Conservation (phyloP, 2,888 invertebrate genomes). For the Drosophila atripex region DNA sequence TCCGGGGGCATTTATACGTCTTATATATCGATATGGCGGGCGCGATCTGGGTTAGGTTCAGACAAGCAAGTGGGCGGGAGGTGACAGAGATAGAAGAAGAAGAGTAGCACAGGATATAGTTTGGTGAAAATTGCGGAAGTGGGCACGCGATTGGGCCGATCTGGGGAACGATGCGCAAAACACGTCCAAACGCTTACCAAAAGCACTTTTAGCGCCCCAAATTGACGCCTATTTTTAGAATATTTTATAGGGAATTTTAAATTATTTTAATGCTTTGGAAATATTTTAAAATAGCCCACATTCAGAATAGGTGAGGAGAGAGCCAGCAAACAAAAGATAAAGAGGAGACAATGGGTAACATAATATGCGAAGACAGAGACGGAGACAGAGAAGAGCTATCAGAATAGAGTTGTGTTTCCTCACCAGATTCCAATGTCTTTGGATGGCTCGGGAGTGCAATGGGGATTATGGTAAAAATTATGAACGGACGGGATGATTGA, state of each 20-base stretch:
- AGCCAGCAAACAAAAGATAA: conserved; percentile 22
- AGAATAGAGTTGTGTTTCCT: too few species aligned
- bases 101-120: neutral
- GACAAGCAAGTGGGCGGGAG: conserved; percentile 13
- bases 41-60: conserved; percentile 47
- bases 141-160: conserved; percentile 1
- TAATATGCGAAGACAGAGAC: conserved; percentile 15
- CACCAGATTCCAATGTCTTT: too few species aligned
- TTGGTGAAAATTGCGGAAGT: conserved; percentile 1
- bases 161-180: conserved; percentile 34
- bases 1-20: conserved; percentile 34
- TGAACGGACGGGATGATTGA: neutral
- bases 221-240: conserved; percentile 26
- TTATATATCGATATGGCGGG: conserved; percentile 44
- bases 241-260: conserved; percentile 57
- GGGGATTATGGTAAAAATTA: neutral
- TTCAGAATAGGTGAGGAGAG: conserved; percentile 22
- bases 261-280: conserved; percentile 63
- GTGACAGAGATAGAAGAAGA: conserved; percentile 13
- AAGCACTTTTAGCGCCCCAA: neutral
- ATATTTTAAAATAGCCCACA: conserved; percentile 55
- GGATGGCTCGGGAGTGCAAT: too few species aligned
- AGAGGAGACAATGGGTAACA: conserved; percentile 14
- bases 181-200: neutral
- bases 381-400: neutral